Evolutionary conservation across 1,140 invertebrate species (phyloP), one percentile per base, ranked within the genome.

Genomic region (Charaxes varanes): DNA sequence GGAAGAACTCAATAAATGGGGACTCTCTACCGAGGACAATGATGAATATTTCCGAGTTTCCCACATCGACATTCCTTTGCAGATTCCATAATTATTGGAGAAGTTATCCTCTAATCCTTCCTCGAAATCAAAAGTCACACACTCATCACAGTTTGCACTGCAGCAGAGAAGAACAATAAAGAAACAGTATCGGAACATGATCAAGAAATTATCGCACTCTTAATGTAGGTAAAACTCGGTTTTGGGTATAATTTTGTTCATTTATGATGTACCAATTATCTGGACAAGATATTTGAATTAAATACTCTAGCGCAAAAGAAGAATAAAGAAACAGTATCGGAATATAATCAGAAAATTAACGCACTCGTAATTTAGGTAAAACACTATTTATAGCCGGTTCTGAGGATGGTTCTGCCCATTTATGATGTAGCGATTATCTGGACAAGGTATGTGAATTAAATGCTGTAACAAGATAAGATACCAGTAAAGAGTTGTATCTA

Each of bases 51-150:
- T 28, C 4, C 8, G 10, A 2, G 15, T 1, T 16, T 31, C 10
- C 37, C 41, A 35, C 41, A 36, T 30, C 7, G 12, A 6, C n/a
- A 2, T 2, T 6, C 4, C 18, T 3, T 3, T 7, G 26, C 41
- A 44, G 13, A 44, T 5, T 4, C 32, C 24, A 23, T 11, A 23
- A 6, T 13, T 22, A 7, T 30, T 21, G 2, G 17, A 22, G 10
- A 44, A 24, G 8, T 36, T 24, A 12, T 18, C 17, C 0, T 13
- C 4, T 0, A 22, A 14, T 15, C 12, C 7, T 17, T 12, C 23
- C 17, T 49, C 31, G 40, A 35, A 46, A 17, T 41, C 51, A 11
- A 38, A 27, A 6, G 34, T 36, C 30, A 53, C 40, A 44, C 40
- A 51, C 14, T 38, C 32, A 8, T 49, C 30, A 28, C 46, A 42